Evolutionary conservation across 2,888 invertebrate species (phyloP).

Genomic region (Tipula lateralis): DNA sequence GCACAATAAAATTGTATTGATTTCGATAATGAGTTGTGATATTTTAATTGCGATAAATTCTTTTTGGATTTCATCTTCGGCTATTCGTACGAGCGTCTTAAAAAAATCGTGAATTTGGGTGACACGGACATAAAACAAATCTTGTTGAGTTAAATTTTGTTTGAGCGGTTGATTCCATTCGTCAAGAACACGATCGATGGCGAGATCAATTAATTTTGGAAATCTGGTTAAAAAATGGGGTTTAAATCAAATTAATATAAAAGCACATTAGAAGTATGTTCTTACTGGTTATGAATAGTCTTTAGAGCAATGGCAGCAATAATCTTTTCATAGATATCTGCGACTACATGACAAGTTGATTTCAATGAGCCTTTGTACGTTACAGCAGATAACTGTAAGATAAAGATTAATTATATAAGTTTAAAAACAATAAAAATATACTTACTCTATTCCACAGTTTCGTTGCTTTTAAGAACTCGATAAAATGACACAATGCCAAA

Average conservation of each 20-base stretch:
- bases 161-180: conserved; percentile 48
- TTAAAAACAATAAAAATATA: not conserved
- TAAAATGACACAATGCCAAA: conserved; percentile 69
- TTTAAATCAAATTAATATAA: not conserved
- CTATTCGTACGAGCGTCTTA: conserved; percentile 57
- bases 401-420: not conserved
- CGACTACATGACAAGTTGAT: conserved; percentile 54
- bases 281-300: conserved; percentile 52
- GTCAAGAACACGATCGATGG: conserved; percentile 54
- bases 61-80: conserved; percentile 56
- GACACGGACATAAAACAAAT: conserved; percentile 69
- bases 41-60: conserved; percentile 56
- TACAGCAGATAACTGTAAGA: conserved; percentile 42
- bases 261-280: not conserved
- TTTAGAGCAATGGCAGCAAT: conserved; percentile 68
- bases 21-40: conserved; percentile 53
- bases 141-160: conserved; percentile 60
- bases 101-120: conserved; percentile 63
- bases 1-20: conserved; percentile 57
- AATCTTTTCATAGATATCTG: conserved; percentile 75
- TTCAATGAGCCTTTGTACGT: conserved; percentile 43
- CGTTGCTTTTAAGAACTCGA: conserved; percentile 68
- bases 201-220: conserved; percentile 52
- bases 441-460: conserved; percentile 62
- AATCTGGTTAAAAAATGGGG: too few species aligned